Percentiles rank a stretch among this genome's conserved stretches.
phyloP scores from a whole-genome alignment of 2,113 vertebrate genomes.

The Callionymus lyra region DNA sequence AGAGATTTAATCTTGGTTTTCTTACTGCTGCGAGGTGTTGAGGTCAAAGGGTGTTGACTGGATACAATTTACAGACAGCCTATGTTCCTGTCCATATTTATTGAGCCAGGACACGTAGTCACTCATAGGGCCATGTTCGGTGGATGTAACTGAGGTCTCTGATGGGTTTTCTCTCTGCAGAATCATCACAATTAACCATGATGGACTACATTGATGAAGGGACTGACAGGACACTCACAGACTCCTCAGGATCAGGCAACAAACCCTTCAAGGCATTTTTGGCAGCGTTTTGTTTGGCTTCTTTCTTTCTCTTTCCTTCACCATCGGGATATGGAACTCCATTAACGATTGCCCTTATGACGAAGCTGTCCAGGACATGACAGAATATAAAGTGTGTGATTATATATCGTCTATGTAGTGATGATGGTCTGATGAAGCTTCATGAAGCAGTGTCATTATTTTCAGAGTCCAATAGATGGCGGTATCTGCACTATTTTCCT shows the following conservation, averaged over 20 bases:
- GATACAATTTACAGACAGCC: not conserved
- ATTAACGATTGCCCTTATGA: slow-evolving; percentile 32
- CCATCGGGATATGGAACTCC: slow-evolving; percentile 33
- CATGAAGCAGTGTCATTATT: no score
- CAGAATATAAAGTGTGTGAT: not conserved
- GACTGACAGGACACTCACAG: slow-evolving; percentile 17
- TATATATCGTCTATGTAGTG: not conserved
- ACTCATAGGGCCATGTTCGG: not conserved
- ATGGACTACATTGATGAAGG: no score
- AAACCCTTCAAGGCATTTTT: slow-evolving; percentile 36
- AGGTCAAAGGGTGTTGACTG: slow-evolving; percentile 15
- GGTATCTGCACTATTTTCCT: no score
- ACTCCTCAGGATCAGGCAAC: not conserved
- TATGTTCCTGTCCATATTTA: slow-evolving; percentile 43
- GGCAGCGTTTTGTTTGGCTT: slow-evolving; percentile 61
- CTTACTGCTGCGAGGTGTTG: slow-evolving; percentile 21
- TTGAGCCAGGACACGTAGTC: slow-evolving; percentile 59
- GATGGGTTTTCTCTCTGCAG: slow-evolving; percentile 9
- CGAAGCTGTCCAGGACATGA: slow-evolving; percentile 43
- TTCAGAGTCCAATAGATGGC: no score
- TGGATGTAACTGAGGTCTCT: not conserved
- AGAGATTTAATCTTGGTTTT: not conserved
- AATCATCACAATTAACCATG: slow-evolving; percentile 6
- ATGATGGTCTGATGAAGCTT: no score
- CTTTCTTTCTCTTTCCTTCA: slow-evolving; percentile 58